Percentiles rank a stretch among this genome's conserved stretches.
These are phyloP conservation scores for Euthynnus affinis DNA, from an alignment of 2,797 vertebrate genomes.

Conservation along the genomic window DNA sequence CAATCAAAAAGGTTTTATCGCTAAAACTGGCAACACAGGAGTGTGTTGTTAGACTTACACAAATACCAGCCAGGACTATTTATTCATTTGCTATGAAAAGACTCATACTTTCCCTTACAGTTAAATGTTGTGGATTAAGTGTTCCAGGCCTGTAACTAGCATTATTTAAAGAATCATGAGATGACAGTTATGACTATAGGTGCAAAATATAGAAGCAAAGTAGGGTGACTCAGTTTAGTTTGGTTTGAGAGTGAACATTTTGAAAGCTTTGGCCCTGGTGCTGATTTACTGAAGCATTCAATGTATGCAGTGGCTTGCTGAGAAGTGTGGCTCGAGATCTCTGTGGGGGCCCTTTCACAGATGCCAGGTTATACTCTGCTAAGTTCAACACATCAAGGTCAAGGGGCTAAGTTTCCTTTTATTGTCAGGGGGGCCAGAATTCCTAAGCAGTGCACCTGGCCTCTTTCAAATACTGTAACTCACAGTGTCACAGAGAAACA, in stretches of 20 bases:
- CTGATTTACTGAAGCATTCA: conserved; percentile 41
- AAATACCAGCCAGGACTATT: conserved; percentile 69
- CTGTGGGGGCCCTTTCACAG: conserved; percentile 22
- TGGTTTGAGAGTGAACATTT: conserved; percentile 41
- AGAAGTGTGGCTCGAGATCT: conserved; percentile 18
- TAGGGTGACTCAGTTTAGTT: conserved; percentile 54
- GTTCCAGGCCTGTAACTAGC: conserved; percentile 57
- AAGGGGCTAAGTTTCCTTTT: conserved; percentile 30
- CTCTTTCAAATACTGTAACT: conserved; percentile 14
- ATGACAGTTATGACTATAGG: conserved; percentile 46
- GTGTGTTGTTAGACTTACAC: conserved; percentile 68
- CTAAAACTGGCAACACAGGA: conserved; percentile 73
- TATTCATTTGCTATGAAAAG: conserved; percentile 73
- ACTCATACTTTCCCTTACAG: conserved; percentile 46
- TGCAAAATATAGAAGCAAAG: conserved; percentile 54
- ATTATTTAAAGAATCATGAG: conserved; percentile 65
- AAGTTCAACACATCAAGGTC: conserved; percentile 52
- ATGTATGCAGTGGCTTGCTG: conserved; percentile 43
- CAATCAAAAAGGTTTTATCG: conserved; percentile 78
- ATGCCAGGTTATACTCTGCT: conserved; percentile 33
- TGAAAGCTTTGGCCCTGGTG: conserved; percentile 24
- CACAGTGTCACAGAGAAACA: conserved; percentile 1
- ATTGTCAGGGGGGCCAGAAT: conserved; percentile 34
- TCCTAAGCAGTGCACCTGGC: conserved; percentile 16
- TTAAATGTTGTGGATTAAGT: conserved; percentile 58